phyloP scores from a whole-genome alignment of 53 echinoderm and acorn worm species.

The Stichopus horrens region DNA sequence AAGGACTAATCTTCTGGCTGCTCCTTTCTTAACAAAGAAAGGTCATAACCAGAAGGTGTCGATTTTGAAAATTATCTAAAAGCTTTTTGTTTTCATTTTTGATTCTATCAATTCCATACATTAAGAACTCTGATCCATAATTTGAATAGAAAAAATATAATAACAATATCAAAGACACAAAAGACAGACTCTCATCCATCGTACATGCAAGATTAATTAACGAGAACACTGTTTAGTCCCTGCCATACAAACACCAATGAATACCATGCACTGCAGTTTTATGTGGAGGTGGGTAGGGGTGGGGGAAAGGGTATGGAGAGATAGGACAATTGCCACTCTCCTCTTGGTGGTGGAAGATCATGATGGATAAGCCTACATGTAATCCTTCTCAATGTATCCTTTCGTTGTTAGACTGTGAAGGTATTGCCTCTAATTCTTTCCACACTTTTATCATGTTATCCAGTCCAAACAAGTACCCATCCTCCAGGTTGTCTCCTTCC shows the following conservation, averaged over 20 bases:
- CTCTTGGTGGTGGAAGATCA: conserved; percentile 26
- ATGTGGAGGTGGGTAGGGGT: not conserved
- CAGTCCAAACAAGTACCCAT: conserved; percentile 95
- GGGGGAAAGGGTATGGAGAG: not conserved
- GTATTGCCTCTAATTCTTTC: conserved; percentile 50
- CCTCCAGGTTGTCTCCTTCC: conserved; percentile 90
- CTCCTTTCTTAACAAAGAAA: not conserved
- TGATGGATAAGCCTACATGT: conserved; percentile 6
- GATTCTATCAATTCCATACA: not conserved
- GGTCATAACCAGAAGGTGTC: not conserved
- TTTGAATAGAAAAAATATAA: not conserved
- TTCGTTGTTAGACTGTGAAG: not conserved
- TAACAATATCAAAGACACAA: not conserved
- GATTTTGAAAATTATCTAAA: not conserved
- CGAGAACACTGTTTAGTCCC: not conserved
- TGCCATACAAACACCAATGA: conserved; percentile 24
- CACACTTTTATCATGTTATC: conserved; percentile 89
- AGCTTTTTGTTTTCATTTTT: not conserved
- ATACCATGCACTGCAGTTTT: conserved; percentile 33
- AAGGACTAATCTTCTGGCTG: no score
- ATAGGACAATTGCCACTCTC: not conserved
- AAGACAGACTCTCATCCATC: not conserved
- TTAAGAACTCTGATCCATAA: not conserved
- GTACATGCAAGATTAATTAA: not conserved
- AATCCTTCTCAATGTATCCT: not conserved